Evolutionary conservation across 1,140 invertebrate species (phyloP), one percentile per base, ranked within the genome.

Genomic region (Drosophila pandora): DNA sequence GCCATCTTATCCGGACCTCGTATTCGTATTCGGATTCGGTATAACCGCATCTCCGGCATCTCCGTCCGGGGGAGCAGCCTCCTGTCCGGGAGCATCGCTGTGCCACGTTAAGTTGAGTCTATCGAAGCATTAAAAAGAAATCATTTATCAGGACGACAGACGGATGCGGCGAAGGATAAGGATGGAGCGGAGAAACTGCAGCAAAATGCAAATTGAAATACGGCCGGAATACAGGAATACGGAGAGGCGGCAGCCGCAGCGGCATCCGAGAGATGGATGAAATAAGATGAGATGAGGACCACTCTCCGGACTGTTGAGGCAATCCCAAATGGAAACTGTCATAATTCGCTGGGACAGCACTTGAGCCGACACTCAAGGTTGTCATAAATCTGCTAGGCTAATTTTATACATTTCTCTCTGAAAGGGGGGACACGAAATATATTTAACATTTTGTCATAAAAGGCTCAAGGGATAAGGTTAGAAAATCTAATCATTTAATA

Each of bases 111-210:
- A 55, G 65, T 68, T 68, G 59, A 17, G 68, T 77, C 73, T 58
- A 75, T 83, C 70, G 74, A 74, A 69, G 75, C 79, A 65, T 80
- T 72, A 72, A 69, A 76, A 65, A 62, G 67, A 76, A 76, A 81
- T 80, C 65, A 67, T 79, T 75, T 73, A 55, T 65, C 65, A 69
- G 53, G 68, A 64, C 49, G 25, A 37, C 60, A 63, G 64, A 23
- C 37, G 9, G 8, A 7, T 10, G 13, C 8, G 5, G 13, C 25
- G 25, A 7, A 13, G 28, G 23, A 25, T 41, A 8, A 2, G 17
- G 4, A 6, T 8, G 17, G 25, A 9, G 8, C 21, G 10, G 22
- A 7, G 57, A 25, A 34, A 48, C n/a, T 30, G n/a, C 57, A 17
- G 65, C 50, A 45, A 69, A 69, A 69, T 69, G 63, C 65, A 69